Percentiles rank a stretch among this genome's conserved stretches.
Conservation (phyloP, 2,888 invertebrate genomes). For the Drosophila anomalata region DNA sequence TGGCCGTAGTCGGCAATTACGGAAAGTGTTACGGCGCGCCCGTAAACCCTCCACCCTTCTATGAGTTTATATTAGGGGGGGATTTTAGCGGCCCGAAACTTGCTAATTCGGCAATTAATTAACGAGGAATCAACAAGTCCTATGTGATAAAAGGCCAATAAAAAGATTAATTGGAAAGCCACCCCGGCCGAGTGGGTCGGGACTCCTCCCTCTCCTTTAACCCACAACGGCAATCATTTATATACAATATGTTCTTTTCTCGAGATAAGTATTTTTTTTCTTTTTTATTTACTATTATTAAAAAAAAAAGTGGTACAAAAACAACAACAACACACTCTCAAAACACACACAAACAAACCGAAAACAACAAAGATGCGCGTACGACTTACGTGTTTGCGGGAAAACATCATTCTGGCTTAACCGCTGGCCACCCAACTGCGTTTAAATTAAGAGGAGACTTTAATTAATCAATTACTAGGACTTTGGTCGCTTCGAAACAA, state of each 20-base stretch:
- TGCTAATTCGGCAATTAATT: conserved; percentile 60
- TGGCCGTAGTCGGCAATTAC: conserved; percentile 19
- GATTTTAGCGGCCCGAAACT: conserved; percentile 21
- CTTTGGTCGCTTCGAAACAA: not conserved
- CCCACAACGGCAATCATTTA: not conserved
- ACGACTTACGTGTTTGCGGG: not conserved
- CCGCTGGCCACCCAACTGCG: conserved; percentile 2
- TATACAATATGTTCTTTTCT: conserved; percentile 1
- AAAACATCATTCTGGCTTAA: not conserved
- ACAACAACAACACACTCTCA: not conserved
- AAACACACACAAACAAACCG: not conserved
- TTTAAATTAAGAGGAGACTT: not conserved
- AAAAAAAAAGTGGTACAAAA: not conserved
- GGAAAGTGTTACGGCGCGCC: conserved; percentile 11
- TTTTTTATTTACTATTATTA: not conserved
- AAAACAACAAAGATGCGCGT: conserved; percentile 3
- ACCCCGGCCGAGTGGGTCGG: not conserved
- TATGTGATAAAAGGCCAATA: conserved; percentile 43
- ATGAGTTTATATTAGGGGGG: not conserved
- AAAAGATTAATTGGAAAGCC: conserved; percentile 26
- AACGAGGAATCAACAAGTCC: conserved; percentile 30
- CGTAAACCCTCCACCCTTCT: conserved; percentile 2
- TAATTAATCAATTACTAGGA: not conserved
- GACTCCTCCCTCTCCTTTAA: not conserved
- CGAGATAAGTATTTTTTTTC: conserved; percentile 1